Base-by-base conservation (phyloP, 2,113 vertebrate species). In the Dinomys branickii region DNA sequence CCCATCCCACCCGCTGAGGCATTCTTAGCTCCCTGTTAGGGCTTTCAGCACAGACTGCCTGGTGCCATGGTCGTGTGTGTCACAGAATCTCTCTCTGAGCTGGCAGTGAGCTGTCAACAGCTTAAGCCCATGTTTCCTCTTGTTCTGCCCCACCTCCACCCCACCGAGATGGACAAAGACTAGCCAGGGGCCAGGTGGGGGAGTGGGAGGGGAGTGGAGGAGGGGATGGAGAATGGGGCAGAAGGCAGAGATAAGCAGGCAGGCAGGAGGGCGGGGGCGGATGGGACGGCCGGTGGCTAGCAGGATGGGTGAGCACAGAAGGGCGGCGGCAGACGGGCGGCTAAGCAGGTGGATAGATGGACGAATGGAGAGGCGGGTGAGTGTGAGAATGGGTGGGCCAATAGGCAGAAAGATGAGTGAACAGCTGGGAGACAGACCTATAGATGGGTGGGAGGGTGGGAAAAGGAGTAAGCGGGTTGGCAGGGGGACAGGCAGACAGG, bases 101-200 rank as follows among this genome's bases (percentile, higher is more conserved):
- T 38, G 82, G 77, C 67, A 65, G 71, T 35, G 38, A 88, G 87
- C 63, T 91, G 61, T 35, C 73, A 80, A 83, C 41, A 86, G 26
- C 59, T 50, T 24, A 83, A 85, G 54, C 33, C 69, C 69, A 30
- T 0, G n/a, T 28, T n/a, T n/a, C n/a, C n/a, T n/a, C 56, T 59
- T 56, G 58, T 6, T 75, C 47, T 1, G 28, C 30, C 22, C 58
- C 41, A 33, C 47, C 81, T 20, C 28, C 14, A 41, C 14, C 54
- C 73, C 35, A 33, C 0, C 44, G 47, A 92, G 26, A 69, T 59
- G 12, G 71, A 44, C 61, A 83, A 16, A 28, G 85, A 63, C 88
- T 0, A 65, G 56, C 5, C 73, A 50, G 56, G 6, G 82, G 58
- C 8, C 0, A 9, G 44, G 22, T 1, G 24, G 85, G n/a, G 24